Conservation (phyloP, 2,113 vertebrate genomes). For the Notothenia coriiceps region DNA sequence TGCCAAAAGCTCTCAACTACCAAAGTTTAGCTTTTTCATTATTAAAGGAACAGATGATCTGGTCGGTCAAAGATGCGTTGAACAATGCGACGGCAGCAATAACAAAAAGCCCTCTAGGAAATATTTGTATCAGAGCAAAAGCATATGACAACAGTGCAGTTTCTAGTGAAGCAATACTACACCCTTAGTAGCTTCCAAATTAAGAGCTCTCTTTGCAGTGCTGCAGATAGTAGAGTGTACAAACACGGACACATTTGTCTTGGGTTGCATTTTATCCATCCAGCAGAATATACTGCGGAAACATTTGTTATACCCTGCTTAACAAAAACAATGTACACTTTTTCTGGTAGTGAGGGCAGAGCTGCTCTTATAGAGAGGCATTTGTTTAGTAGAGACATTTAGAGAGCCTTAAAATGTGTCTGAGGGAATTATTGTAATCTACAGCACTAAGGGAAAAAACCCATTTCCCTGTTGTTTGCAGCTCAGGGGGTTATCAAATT, state of each 20-base stretch:
- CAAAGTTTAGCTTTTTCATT: slow-evolving; percentile 26
- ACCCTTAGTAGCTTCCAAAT: slow-evolving; percentile 52
- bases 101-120: slow-evolving; percentile 15
- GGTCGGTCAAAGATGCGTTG: background rate
- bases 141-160: background rate
- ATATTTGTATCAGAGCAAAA: slow-evolving; percentile 28
- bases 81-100: slow-evolving; percentile 23
- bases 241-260: slow-evolving; percentile 66
- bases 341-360: slow-evolving; percentile 42
- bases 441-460: slow-evolving; percentile 19
- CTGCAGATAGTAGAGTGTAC: slow-evolving; percentile 51
- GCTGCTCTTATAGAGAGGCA: slow-evolving; percentile 31
- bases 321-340: slow-evolving; percentile 63
- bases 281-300: slow-evolving; percentile 67
- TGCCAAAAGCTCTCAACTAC: slow-evolving; percentile 18
- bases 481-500: slow-evolving; percentile 67
- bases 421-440: slow-evolving; percentile 32
- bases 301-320: slow-evolving; percentile 72
- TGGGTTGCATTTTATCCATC: slow-evolving; percentile 70
- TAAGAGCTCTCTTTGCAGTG: slow-evolving; percentile 56
- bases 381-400: slow-evolving; percentile 54
- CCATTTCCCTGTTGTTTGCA: slow-evolving; percentile 46
- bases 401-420: slow-evolving; percentile 40
- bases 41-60: slow-evolving; percentile 31
- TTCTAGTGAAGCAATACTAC: slow-evolving; percentile 26